phyloP scores from a whole-genome alignment of 2,113 vertebrate genomes.

The Cyanistes caeruleus region DNA sequence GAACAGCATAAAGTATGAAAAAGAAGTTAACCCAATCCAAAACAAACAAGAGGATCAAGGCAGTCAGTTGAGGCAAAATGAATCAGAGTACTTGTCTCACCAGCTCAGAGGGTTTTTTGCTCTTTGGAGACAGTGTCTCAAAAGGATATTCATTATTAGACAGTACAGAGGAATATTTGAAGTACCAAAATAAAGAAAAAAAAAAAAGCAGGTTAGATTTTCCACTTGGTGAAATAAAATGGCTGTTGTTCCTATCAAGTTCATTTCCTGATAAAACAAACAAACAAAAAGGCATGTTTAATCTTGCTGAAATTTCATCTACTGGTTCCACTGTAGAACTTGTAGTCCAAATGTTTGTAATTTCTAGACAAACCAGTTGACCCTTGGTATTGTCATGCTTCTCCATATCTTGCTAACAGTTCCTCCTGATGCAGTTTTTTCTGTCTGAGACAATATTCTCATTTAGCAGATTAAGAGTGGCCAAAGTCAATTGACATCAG shows the following conservation, averaged over 20 bases:
- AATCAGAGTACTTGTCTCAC: constrained; percentile 45
- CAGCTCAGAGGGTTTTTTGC: background rate
- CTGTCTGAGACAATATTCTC: background rate
- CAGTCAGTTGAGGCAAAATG: constrained; percentile 33
- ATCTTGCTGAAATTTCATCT: background rate
- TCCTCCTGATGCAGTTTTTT: background rate
- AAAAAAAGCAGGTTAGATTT: background rate
- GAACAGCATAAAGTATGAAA: constrained; percentile 66
- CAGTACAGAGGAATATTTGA: background rate
- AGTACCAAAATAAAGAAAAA: background rate
- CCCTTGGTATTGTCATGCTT: background rate
- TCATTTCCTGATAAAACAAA: background rate
- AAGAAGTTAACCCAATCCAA: constrained; percentile 67
- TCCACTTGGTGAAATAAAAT: background rate
- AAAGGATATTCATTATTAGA: background rate
- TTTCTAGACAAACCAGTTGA: background rate
- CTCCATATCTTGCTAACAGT: background rate
- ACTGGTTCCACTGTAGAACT: background rate
- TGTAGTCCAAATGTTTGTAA: background rate
- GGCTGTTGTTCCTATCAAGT: background rate
- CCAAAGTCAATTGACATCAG: background rate
- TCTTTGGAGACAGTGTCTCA: background rate
- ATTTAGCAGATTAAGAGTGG: background rate
- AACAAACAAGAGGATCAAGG: constrained; percentile 65
- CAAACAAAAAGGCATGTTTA: background rate